Conservation (phyloP, 35 echinoderm and acorn worm genomes). For the Hemicentrotus pulcherrimus region DNA sequence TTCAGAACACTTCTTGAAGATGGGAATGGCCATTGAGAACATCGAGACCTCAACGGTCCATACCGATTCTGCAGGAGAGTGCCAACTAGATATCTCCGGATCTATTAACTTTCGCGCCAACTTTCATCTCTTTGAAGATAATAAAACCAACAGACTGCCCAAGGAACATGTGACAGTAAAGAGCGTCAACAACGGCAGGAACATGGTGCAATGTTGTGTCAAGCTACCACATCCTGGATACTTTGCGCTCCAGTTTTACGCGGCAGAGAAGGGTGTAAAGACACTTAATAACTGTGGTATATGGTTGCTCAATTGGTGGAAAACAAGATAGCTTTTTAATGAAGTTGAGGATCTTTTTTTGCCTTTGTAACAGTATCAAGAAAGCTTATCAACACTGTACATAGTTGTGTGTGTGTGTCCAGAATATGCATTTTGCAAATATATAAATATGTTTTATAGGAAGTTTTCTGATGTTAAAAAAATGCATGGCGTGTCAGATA, state of each 20-base stretch:
- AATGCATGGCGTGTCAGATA: no score
- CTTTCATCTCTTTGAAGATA: slow-evolving; percentile 42
- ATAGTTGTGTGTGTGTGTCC: no score
- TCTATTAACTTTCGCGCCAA: not conserved
- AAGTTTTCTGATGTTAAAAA: no score
- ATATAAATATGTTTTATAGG: no score
- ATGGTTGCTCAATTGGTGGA: slow-evolving; percentile 10
- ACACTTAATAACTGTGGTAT: slow-evolving; percentile 40
- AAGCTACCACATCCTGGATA: not conserved
- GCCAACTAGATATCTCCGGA: slow-evolving; percentile 31
- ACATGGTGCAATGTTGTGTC: slow-evolving; percentile 3
- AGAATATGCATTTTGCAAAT: no score
- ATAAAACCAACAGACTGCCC: slow-evolving; percentile 25
- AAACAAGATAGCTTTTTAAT: not conserved
- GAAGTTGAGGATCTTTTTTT: no score
- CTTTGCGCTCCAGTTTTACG: slow-evolving; percentile 21
- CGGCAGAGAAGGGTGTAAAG: slow-evolving; percentile 18
- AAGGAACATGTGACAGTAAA: slow-evolving; percentile 1
- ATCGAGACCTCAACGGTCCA: not conserved
- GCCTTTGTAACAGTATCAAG: no score
- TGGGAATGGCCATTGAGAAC: slow-evolving; percentile 28
- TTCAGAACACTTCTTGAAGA: slow-evolving; percentile 27
- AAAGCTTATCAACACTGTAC: no score
- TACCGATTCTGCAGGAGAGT: slow-evolving; percentile 6
- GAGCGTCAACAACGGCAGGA: slow-evolving; percentile 1